Evolutionary conservation across 2,888 invertebrate genomes (phyloP).

Genomic region (Bruchidius siliquastri): DNA sequence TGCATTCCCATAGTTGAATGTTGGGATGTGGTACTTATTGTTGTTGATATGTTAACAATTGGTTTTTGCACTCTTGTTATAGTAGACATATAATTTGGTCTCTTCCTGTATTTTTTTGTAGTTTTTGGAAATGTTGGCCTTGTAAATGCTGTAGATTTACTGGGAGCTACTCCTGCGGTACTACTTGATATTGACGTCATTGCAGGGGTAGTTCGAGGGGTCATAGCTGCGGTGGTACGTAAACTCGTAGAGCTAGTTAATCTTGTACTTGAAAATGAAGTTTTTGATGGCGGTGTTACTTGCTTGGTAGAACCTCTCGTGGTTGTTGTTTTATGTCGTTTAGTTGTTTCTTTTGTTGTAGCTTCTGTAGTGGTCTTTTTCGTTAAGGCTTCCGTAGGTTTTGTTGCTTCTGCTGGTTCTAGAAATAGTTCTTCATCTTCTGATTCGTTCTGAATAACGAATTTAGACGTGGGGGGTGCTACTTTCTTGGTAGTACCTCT

Average conservation of each 20-base stretch:
- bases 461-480: neutral
- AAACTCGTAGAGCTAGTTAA: slow-evolving; percentile 3
- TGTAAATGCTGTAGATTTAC: slow-evolving; percentile 5
- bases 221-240: neutral
- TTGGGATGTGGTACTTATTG: neutral
- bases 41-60: neutral
- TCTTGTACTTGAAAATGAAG: slow-evolving; percentile 2
- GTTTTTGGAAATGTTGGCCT: slow-evolving; percentile 1
- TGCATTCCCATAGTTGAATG: slow-evolving; percentile 5
- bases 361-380: slow-evolving; percentile 4
- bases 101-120: slow-evolving; percentile 7
- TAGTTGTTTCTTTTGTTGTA: slow-evolving; percentile 2
- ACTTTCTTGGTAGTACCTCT: neutral
- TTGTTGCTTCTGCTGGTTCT: slow-evolving; percentile 1
- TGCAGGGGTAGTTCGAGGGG: neutral
- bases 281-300: neutral
- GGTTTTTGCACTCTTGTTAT: neutral
- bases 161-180: neutral
- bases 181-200: neutral
- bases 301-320: neutral
- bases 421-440: slow-evolving; percentile 2
- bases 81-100: neutral
- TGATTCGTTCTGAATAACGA: neutral
- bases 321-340: slow-evolving; percentile 1
- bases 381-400: neutral